Percentiles rank a stretch among this genome's conserved stretches.
Evolutionary conservation across 2,888 invertebrate genomes (phyloP).

Genomic region (Alloscopus bannaensis): DNA sequence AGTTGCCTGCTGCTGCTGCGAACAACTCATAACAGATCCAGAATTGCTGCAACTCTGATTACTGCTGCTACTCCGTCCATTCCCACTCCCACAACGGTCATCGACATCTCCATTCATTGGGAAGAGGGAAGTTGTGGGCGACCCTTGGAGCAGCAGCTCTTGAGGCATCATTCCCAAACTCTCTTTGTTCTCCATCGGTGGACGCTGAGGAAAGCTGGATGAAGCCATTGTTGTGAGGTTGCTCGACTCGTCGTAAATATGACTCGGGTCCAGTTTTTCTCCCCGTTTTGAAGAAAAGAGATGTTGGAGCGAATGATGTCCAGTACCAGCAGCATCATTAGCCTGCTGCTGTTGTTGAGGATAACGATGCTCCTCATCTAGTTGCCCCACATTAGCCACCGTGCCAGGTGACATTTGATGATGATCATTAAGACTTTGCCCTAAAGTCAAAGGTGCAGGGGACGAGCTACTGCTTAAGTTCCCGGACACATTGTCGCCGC

Average conservation of each 20-base stretch:
- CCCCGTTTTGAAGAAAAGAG: constrained; percentile 10
- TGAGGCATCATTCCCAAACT: constrained; percentile 19
- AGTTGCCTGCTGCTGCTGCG: background rate
- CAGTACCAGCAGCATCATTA: constrained; percentile 9
- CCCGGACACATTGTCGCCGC: too few species aligned
- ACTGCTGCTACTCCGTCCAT: constrained; percentile 29
- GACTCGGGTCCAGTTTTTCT: constrained; percentile 10
- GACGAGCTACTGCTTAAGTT: constrained; percentile 31
- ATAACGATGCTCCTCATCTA: constrained; percentile 31
- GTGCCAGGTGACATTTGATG: constrained; percentile 53
- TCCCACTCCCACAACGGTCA: constrained; percentile 40
- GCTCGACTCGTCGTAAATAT: constrained; percentile 30
- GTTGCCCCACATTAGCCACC: constrained; percentile 41
- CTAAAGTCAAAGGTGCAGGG: constrained; percentile 42
- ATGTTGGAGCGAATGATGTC: constrained; percentile 23
- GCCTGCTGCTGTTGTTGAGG: constrained; percentile 15
- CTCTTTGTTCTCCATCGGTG: constrained; percentile 17
- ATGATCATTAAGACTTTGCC: constrained; percentile 46
- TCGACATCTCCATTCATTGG: constrained; percentile 40
- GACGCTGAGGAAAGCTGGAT: background rate
- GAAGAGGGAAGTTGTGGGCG: constrained; percentile 18
- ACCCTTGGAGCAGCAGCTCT: background rate
- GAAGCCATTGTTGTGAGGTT: constrained; percentile 12
- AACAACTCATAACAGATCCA: background rate
- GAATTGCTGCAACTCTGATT: background rate